Percentiles rank a stretch among this genome's conserved stretches.
Conservation (phyloP, 2,113 vertebrate species). For the Passer domesticus region DNA sequence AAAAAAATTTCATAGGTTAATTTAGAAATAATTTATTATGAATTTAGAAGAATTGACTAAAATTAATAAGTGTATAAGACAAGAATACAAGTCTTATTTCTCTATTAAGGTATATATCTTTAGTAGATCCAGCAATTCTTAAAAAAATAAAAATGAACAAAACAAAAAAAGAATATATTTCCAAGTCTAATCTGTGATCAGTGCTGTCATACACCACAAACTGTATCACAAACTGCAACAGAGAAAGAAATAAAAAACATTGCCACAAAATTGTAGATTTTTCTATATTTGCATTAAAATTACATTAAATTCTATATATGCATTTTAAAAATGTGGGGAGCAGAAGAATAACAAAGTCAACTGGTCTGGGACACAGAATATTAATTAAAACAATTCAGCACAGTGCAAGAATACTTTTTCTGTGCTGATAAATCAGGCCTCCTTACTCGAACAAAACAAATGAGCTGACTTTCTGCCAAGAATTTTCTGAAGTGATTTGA, state of each 20-base stretch:
- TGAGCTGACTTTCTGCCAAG: slow-evolving; percentile 31
- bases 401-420: background rate
- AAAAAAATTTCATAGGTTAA: background rate
- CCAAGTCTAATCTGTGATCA: background rate
- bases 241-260: background rate
- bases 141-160: background rate
- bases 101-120: background rate
- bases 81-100: background rate
- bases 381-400: background rate
- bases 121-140: background rate
- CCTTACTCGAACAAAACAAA: slow-evolving; percentile 15
- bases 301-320: background rate
- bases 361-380: background rate
- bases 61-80: background rate
- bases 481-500: slow-evolving; percentile 49
- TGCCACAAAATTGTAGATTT: background rate
- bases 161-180: background rate
- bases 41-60: background rate
- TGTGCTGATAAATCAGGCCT: slow-evolving; percentile 14
- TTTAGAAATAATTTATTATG: background rate
- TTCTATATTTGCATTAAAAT: background rate
- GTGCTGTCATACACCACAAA: background rate
- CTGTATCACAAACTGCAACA: background rate
- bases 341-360: background rate
- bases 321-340: background rate